phyloP scores from a whole-genome alignment of 2,797 vertebrate species.

The Mionectes olivaceus region DNA sequence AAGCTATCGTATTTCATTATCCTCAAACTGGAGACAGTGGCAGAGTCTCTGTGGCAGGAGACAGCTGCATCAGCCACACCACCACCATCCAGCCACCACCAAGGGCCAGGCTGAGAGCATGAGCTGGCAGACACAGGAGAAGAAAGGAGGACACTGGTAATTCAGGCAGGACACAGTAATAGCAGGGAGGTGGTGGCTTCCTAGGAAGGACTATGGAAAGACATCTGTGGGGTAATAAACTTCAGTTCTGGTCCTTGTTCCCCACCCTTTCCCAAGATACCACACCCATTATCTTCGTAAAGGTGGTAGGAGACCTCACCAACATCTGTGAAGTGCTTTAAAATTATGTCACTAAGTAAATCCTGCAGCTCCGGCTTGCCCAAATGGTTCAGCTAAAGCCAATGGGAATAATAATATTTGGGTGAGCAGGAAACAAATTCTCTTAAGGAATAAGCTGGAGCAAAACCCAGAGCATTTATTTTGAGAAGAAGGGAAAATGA shows the following conservation, averaged over 20 bases:
- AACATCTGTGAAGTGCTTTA: conserved; percentile 9
- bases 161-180: rapidly evolving
- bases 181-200: neutral
- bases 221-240: neutral
- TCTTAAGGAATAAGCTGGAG: neutral
- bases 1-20: neutral
- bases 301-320: conserved; percentile 2
- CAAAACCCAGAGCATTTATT: neutral
- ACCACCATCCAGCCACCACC: neutral
- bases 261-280: neutral
- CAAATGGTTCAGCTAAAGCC: conserved; percentile 14
- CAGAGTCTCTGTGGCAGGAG: neutral
- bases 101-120: neutral
- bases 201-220: neutral
- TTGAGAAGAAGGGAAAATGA: neutral
- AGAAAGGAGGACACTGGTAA: neutral
- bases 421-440: neutral
- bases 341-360: conserved; percentile 29
- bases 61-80: neutral
- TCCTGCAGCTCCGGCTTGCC: conserved; percentile 1
- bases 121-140: neutral
- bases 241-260: neutral
- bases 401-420: conserved; percentile 16
- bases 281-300: neutral
- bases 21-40: neutral